Base-by-base conservation (phyloP, 2,797 vertebrate genomes). In the Sitta carolinensis region DNA sequence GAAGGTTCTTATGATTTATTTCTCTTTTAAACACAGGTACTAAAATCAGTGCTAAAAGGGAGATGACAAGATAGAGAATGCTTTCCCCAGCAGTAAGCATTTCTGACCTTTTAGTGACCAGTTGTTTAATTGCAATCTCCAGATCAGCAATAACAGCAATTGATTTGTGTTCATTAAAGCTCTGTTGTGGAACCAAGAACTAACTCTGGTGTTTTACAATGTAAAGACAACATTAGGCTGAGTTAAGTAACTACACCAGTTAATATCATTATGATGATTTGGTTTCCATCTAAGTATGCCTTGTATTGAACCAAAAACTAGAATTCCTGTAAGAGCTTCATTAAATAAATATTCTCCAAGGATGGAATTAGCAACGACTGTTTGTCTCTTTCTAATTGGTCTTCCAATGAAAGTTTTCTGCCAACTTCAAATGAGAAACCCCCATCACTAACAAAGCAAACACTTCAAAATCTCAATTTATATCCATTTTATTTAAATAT, bases 21-120 rank as follows among this genome's bases (percentile, higher is more conserved):
- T 86, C 40, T 87, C 59, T 78, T 92, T 89, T 76, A 84, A 87
- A 52, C 34, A 40, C 1, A 2, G 9, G 19, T 75, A 73, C 70
- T 90, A 93, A 84, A 91, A 81, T 45, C 27, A 80, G 73, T 25
- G 58, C 69, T 86, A 81, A 81, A 83, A 94, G 61, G 57, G 30
- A 64, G 79, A 80, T 91, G 80, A 81, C n/a, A 80, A 75, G n/a
- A 64, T 4, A 17, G 58, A 75, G 27, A 40, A 54, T 43, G 57
- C 50, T 72, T 85, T 83, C 90, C 73, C 27, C 61, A 74, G 2
- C n/a, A 45, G 67, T 70, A 89, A 80, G 59, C 51, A 70, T 68
- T 91, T 84, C 72, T 92, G 52, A 63, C 89, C 52, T 93, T 67
- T 82, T n/a, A 87, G 81, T 79, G 90, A 74, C 75, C 75, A 83